Evolutionary conservation across 2,113 vertebrate species (phyloP).

Genomic region (Stigmatopora argus): DNA sequence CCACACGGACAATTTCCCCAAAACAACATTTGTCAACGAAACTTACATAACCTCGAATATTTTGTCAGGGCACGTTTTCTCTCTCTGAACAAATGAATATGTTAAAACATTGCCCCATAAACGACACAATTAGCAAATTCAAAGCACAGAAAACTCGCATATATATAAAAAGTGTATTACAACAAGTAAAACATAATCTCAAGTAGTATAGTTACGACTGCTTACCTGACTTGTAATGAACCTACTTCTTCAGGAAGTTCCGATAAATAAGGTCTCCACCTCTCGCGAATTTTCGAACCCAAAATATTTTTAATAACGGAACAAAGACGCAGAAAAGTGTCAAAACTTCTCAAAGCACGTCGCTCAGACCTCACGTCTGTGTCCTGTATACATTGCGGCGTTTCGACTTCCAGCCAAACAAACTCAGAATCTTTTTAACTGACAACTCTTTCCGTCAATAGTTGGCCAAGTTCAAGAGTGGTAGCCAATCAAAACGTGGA

Average conservation of each 20-base stretch:
- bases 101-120: no score
- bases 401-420: constrained; percentile 46
- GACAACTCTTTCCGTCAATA: constrained; percentile 41
- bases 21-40: not conserved
- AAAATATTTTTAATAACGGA: not conserved
- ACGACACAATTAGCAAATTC: not conserved
- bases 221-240: constrained; percentile 42
- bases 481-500: constrained; percentile 38
- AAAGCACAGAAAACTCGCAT: not conserved
- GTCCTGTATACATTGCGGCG: constrained; percentile 38
- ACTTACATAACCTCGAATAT: constrained; percentile 14
- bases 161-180: not conserved
- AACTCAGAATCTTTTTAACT: constrained; percentile 22
- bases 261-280: not conserved
- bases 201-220: constrained; percentile 19
- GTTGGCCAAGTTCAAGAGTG: fast-evolving
- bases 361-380: not conserved
- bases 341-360: not conserved
- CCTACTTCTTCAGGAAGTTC: constrained; percentile 38
- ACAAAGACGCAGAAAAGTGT: fast-evolving
- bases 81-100: no score
- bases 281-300: not conserved
- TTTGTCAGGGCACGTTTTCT: not conserved
- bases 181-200: not conserved
- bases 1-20: not conserved